Evolutionary conservation across 1,140 invertebrate genomes (phyloP).

Genomic region (Temnothorax nylanderi): DNA sequence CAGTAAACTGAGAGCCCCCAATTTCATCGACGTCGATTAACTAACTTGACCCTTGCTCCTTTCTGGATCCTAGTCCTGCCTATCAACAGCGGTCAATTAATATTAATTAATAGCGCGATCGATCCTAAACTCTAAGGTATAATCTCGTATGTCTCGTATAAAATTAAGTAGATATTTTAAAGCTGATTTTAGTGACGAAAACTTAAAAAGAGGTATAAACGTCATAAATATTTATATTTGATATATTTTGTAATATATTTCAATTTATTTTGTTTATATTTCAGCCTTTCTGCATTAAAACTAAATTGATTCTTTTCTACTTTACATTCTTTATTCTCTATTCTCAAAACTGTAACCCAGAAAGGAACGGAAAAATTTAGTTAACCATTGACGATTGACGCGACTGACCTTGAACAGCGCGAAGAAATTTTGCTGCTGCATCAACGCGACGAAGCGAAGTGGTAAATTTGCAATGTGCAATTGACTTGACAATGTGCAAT

Average conservation of each 20-base stretch:
- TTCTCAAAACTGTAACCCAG: neutral
- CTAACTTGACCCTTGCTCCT: conserved; percentile 28
- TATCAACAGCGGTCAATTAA: neutral
- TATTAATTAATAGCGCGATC: conserved; percentile 13
- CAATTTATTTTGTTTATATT: neutral
- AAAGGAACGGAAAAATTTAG: neutral
- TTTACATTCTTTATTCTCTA: neutral
- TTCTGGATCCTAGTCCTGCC: conserved; percentile 11
- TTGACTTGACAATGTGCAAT: conserved; percentile 15
- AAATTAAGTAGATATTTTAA: neutral
- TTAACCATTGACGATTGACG: neutral
- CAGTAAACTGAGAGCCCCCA: conserved; percentile 21
- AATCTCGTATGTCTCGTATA: neutral
- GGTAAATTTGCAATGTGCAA: neutral
- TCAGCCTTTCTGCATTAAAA: neutral
- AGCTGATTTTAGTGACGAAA: neutral
- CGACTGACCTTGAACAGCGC: conserved; percentile 8
- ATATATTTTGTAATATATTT: neutral
- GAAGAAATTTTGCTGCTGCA: conserved; percentile 12
- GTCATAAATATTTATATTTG: neutral
- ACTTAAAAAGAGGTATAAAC: neutral
- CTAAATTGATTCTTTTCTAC: neutral
- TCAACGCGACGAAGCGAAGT: neutral
- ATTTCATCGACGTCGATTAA: conserved; percentile 43
- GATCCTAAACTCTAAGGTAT: neutral